Evolutionary conservation across 1,140 invertebrate genomes (phyloP).

Genomic region (Acyrthosiphon pisum): DNA sequence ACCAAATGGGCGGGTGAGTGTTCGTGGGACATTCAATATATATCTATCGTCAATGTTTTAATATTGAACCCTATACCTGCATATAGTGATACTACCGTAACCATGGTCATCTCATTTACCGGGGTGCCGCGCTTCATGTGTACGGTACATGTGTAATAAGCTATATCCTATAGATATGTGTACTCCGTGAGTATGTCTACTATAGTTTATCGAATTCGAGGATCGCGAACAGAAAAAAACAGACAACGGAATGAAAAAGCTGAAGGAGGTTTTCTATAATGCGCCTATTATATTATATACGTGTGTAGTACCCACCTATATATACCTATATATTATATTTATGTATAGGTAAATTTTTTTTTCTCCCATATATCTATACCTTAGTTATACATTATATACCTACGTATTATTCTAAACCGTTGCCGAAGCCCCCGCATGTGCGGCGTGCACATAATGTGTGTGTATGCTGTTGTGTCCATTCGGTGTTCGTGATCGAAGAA

Average conservation of each 20-base stretch:
- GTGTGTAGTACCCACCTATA: too few species aligned
- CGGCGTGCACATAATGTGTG: not conserved
- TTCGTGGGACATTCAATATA: not conserved
- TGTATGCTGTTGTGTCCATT: not conserved
- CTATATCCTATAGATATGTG: too few species aligned
- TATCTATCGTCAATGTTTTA: not conserved
- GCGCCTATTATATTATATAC: not conserved
- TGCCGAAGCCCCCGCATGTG: not conserved
- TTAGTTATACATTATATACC: not conserved
- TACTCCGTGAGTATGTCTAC: not conserved
- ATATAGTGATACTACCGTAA: not conserved
- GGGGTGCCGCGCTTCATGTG: not conserved
- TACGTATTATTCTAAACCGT: not conserved
- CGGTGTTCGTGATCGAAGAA: constrained; percentile 49
- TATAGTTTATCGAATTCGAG: constrained; percentile 36
- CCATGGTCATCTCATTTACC: not conserved
- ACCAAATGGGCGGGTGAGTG: too few species aligned
- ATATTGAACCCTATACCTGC: not conserved
- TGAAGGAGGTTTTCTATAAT: constrained; percentile 20
- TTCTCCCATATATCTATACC: not conserved
- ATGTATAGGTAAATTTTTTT: not conserved
- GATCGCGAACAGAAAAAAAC: constrained; percentile 12
- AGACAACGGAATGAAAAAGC: not conserved
- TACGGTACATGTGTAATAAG: not conserved
- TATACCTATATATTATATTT: not conserved